These are phyloP conservation scores for Astreopora myriophthalma DNA, from an alignment of 64 coral and sea anemone genomes.

Conservation along the genomic window DNA sequence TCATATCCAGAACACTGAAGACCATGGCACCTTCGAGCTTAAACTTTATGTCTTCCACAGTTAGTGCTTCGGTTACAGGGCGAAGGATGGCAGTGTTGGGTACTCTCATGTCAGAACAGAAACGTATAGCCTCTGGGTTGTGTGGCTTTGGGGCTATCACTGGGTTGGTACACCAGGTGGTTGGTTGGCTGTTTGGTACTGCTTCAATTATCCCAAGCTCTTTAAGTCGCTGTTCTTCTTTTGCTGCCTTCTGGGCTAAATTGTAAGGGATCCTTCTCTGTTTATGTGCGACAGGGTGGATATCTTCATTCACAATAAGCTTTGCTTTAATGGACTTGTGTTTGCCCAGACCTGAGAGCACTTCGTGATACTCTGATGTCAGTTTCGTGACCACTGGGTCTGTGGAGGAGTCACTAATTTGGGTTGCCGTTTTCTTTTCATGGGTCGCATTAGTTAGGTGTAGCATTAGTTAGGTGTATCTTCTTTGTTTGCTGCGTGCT, in stretches of 20 bases:
- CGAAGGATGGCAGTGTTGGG: constrained; percentile 21
- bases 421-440: background rate
- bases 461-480: constrained; percentile 10
- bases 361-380: background rate
- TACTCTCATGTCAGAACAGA: constrained; percentile 5
- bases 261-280: constrained; percentile 19
- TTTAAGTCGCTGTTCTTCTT: background rate
- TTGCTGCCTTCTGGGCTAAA: background rate
- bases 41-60: constrained; percentile 43
- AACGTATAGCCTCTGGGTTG: background rate
- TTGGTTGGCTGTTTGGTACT: constrained; percentile 1
- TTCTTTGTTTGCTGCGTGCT: constrained; percentile 23
- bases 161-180: constrained; percentile 34
- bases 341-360: constrained; percentile 22
- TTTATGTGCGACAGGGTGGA: constrained; percentile 20
- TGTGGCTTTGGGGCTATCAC: constrained; percentile 32
- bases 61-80: constrained; percentile 1
- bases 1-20: constrained; percentile 55
- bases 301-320: constrained; percentile 1
- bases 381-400: background rate
- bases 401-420: background rate
- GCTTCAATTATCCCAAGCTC: constrained; percentile 19
- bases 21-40: constrained; percentile 19
- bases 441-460: background rate
- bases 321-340: constrained; percentile 45